Percentiles rank a stretch among this genome's conserved stretches.
Conservation (phyloP, 2,888 invertebrate species). For the Sminthurinus aureus region DNA sequence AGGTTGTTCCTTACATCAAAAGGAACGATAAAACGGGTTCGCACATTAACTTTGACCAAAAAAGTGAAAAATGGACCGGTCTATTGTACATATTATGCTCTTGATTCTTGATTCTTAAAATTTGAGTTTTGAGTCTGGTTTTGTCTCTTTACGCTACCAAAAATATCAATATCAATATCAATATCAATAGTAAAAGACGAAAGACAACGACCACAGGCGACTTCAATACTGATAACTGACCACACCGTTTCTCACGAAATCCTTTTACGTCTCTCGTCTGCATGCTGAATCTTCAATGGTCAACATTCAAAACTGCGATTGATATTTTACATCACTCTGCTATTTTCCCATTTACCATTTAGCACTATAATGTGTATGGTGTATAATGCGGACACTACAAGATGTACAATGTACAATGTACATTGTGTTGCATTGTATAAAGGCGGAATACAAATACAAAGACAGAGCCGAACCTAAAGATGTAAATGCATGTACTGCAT, state of each 20-base stretch:
- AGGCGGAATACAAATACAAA: neutral
- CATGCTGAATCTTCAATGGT: neutral
- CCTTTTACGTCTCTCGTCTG: neutral
- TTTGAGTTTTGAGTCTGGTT: no score
- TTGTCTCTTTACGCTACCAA: no score
- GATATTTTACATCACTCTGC: neutral
- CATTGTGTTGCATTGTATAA: neutral
- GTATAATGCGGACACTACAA: neutral
- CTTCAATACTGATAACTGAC: neutral
- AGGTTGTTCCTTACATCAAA: no score
- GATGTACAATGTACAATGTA: neutral
- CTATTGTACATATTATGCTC: no score
- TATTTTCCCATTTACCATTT: no score
- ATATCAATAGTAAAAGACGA: no score
- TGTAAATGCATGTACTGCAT: neutral
- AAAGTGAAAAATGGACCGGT: no score
- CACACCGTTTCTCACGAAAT: slow-evolving; percentile 8
- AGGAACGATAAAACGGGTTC: no score
- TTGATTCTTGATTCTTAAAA: no score
- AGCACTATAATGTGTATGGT: neutral
- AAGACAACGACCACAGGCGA: no score
- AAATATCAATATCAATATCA: no score
- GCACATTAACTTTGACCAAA: no score
- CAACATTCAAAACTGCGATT: neutral
- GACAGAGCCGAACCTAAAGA: neutral